These are phyloP conservation scores for Eupsilia transversa DNA, from an alignment of 2,888 invertebrate genomes.

Conservation along the genomic window DNA sequence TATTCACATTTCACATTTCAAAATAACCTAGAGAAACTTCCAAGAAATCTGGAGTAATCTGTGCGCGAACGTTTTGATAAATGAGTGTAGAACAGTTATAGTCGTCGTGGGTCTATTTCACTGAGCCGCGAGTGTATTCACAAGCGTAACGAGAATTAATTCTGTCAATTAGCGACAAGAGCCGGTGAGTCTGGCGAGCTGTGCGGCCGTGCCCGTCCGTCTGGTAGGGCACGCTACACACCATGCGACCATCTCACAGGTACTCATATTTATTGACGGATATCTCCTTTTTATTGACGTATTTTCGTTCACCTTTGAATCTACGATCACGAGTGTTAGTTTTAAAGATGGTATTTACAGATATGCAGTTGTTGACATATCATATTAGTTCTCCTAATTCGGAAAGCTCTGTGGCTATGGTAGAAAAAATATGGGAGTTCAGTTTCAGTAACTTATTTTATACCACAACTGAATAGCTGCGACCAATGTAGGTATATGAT, in stretches of 20 bases:
- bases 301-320: neutral
- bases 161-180: conserved; percentile 15
- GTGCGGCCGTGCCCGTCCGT: neutral
- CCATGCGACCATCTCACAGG: neutral
- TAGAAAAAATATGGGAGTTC: neutral
- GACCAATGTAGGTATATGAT: neutral
- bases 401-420: no score
- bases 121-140: neutral
- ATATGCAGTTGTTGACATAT: neutral
- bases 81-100: neutral
- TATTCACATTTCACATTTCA: neutral
- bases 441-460: neutral
- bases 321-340: neutral
- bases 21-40: neutral
- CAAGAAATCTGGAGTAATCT: neutral
- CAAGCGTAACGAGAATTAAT: conserved; percentile 16
- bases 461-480: neutral
- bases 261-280: neutral
- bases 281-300: neutral
- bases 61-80: conserved; percentile 1
- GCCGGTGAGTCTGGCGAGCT: neutral
- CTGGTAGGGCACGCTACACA: neutral
- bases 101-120: neutral
- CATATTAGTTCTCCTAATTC: neutral
- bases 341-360: neutral